A percentile compares a stretch with the other conserved stretches of the same genome.
These are phyloP conservation scores for Spialia ferax DNA, from an alignment of 2,888 invertebrate species.

Conservation along the genomic window DNA sequence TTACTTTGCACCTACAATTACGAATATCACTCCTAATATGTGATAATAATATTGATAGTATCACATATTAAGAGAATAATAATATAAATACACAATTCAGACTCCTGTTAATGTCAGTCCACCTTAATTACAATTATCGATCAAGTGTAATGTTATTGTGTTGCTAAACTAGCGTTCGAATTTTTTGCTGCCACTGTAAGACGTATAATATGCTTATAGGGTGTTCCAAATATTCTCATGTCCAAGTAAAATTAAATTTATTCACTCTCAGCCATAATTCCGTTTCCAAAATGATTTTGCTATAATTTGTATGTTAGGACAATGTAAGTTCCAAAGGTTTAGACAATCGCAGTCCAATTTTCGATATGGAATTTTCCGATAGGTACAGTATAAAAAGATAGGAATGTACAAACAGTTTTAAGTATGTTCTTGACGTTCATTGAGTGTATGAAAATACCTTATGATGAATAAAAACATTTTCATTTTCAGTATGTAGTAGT, in stretches of 20 bases:
- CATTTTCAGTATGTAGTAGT: too few relatives aligned
- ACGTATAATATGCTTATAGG: background rate
- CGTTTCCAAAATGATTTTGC: background rate
- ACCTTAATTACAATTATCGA: constrained; percentile 19
- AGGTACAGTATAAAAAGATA: too few relatives aligned
- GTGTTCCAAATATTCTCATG: background rate
- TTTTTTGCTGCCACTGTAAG: constrained; percentile 24
- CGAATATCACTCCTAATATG: too few relatives aligned
- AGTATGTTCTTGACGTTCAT: too few relatives aligned
- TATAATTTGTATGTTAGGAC: background rate
- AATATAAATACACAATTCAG: background rate
- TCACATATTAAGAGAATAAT: background rate
- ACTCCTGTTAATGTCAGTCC: constrained; percentile 12
- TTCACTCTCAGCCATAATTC: background rate
- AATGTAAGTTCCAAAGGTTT: too few relatives aligned
- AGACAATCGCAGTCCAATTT: too few relatives aligned
- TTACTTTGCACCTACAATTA: too few relatives aligned
- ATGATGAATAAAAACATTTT: too few relatives aligned
- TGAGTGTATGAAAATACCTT: too few relatives aligned
- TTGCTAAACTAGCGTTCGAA: constrained; percentile 18
- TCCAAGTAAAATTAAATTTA: background rate
- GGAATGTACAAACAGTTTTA: too few relatives aligned
- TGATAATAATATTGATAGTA: too few relatives aligned
- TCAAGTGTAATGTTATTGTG: constrained; percentile 1
- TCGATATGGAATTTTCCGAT: too few relatives aligned